Evolutionary conservation across 2,113 vertebrate species (phyloP).

Genomic region (Phrynosoma blainvillii): DNA sequence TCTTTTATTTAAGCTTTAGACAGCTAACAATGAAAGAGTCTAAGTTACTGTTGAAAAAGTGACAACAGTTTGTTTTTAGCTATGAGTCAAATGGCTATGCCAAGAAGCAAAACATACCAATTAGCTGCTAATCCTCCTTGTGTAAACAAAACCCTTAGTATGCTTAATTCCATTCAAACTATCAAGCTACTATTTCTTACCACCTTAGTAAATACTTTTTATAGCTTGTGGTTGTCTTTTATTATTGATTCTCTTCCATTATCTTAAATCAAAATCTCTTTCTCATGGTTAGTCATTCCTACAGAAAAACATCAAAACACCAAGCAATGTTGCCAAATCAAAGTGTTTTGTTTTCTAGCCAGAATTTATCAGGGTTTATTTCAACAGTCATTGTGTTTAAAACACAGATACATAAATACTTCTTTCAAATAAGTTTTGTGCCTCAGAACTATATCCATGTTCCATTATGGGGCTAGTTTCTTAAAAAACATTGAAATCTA

Average conservation of each 20-base stretch:
- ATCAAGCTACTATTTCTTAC: conserved; percentile 14
- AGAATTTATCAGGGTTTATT: conserved; percentile 49
- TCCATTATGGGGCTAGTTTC: conserved; percentile 32
- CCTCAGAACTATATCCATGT: conserved; percentile 45
- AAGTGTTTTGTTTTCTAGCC: conserved; percentile 35
- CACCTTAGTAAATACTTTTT: conserved; percentile 45
- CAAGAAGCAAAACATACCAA: conserved; percentile 56
- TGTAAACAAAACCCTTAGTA: not conserved
- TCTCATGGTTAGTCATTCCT: conserved; percentile 23
- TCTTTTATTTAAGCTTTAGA: conserved; percentile 25
- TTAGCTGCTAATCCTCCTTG: conserved; percentile 13
- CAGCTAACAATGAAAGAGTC: conserved; percentile 42
- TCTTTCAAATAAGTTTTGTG: conserved; percentile 53
- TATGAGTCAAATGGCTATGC: conserved; percentile 24
- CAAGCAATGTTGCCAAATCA: conserved; percentile 35
- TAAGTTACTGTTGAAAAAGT: conserved; percentile 54
- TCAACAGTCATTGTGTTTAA: conserved; percentile 23
- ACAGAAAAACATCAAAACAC: conserved; percentile 22
- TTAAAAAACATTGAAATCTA: conserved; percentile 45
- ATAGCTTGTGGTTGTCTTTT: conserved; percentile 43
- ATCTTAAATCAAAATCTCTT: conserved; percentile 45
- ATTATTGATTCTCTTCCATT: conserved; percentile 51
- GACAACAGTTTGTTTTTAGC: conserved; percentile 35
- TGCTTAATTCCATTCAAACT: conserved; percentile 41
- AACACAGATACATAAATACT: conserved; percentile 13